Conservation (phyloP, 2,113 vertebrate species). For the Aix galericulata region DNA sequence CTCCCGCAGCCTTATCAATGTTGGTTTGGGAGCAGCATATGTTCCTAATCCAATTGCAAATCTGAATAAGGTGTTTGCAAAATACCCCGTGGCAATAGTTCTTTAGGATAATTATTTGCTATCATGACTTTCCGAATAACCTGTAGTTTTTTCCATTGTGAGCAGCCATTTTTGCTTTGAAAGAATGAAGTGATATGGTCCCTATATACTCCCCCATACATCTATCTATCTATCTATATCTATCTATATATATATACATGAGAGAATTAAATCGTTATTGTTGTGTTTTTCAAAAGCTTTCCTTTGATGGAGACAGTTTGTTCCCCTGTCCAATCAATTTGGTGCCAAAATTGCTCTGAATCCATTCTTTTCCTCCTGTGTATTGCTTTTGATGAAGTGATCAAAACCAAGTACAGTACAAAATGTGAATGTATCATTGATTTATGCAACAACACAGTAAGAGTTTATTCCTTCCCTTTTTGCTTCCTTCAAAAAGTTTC, state of each 20-base stretch:
- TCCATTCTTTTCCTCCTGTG: not conserved
- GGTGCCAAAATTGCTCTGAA: not conserved
- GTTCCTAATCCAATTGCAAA: not conserved
- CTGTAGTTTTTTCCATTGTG: not conserved
- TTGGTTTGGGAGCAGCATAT: not conserved
- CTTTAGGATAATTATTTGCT: not conserved
- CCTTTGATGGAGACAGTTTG: not conserved
- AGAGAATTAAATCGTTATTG: not conserved
- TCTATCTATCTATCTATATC: not conserved
- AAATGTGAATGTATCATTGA: not conserved
- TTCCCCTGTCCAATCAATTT: not conserved
- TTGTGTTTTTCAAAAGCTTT: not conserved
- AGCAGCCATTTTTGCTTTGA: not conserved
- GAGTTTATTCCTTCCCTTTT: constrained; percentile 17
- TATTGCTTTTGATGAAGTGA: not conserved
- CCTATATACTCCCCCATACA: not conserved
- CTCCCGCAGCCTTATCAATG: not conserved
- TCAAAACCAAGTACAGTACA: not conserved
- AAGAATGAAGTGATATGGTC: not conserved
- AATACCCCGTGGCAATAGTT: not conserved
- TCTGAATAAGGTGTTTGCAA: not conserved
- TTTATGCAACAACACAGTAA: not conserved
- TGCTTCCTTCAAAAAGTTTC: not conserved
- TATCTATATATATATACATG: not conserved
- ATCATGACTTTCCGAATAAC: not conserved